These are phyloP conservation scores for Villa cingulata DNA, from an alignment of 2,888 invertebrate genomes.

Conservation along the genomic window DNA sequence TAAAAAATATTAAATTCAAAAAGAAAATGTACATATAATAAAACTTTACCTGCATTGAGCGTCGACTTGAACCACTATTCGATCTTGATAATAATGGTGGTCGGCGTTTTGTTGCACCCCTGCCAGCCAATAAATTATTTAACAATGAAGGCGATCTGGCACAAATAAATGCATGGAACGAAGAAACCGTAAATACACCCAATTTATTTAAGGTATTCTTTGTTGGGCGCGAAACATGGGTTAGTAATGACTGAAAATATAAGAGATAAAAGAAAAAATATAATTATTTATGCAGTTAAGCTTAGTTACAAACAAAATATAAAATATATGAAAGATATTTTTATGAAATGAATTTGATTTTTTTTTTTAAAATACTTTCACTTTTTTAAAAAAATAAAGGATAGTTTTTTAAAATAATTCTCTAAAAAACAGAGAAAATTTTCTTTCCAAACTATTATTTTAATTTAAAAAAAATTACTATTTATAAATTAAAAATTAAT, in stretches of 20 bases:
- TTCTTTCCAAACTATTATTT: too few species aligned
- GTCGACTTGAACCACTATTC: conserved; percentile 74
- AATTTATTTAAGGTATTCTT: conserved; percentile 89
- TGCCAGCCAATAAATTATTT: conserved; percentile 79
- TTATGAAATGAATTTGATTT: too few species aligned
- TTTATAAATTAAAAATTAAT: too few species aligned
- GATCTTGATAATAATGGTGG: conserved; percentile 83
- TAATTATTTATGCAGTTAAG: not conserved
- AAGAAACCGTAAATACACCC: conserved; percentile 94
- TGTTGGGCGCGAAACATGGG: conserved; percentile 88
- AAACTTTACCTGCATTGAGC: conserved; percentile 62
- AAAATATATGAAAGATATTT: too few species aligned
- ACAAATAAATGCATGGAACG: conserved; percentile 95
- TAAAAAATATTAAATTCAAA: too few species aligned
- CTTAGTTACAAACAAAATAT: too few species aligned
- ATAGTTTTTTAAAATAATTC: too few species aligned
- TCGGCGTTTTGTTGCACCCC: conserved; percentile 80
- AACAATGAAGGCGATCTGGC: conserved; percentile 86
- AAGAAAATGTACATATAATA: too few species aligned
- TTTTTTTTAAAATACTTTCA: too few species aligned
- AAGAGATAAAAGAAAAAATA: conserved; percentile 17
- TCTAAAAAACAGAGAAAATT: too few species aligned
- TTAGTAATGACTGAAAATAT: conserved; percentile 70
- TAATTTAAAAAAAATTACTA: too few species aligned
- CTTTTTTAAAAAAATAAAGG: too few species aligned